phyloP scores from a whole-genome alignment of 2,797 vertebrate species.

The Tachyglossus aculeatus region DNA sequence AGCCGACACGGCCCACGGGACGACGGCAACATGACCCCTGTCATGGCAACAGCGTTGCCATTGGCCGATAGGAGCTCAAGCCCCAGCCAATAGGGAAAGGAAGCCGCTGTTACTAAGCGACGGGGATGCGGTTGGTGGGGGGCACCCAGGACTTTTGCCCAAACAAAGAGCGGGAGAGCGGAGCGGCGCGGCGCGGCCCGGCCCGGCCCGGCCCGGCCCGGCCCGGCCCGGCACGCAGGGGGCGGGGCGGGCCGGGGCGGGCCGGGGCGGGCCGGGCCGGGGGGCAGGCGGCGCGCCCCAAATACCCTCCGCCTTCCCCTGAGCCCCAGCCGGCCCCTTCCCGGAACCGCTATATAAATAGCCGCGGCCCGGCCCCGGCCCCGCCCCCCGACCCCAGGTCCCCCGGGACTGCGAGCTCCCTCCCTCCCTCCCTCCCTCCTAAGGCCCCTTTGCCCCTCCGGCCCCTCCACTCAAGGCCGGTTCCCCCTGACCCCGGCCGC shows the following conservation, averaged over 20 bases:
- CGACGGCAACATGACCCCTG: slow-evolving; percentile 68
- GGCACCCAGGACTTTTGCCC: slow-evolving; percentile 87
- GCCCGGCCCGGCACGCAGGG: too few relatives aligned
- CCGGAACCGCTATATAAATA: slow-evolving; percentile 41
- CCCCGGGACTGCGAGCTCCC: slow-evolving; percentile 20
- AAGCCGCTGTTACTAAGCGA: slow-evolving; percentile 86
- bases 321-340: slow-evolving; percentile 16
- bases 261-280: background rate
- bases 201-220: background rate
- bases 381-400: slow-evolving; percentile 7
- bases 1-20: slow-evolving; percentile 50
- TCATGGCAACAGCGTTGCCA: slow-evolving; percentile 93
- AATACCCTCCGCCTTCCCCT: slow-evolving; percentile 36
- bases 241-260: background rate
- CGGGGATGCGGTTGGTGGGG: slow-evolving; percentile 92
- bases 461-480: background rate
- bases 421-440: background rate
- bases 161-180: slow-evolving; percentile 82
- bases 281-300: background rate
- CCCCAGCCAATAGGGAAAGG: slow-evolving; percentile 88
- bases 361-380: slow-evolving; percentile 11
- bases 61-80: slow-evolving; percentile 84
- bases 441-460: background rate
- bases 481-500: slow-evolving; percentile 31
- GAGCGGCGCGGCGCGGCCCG: background rate